Base-by-base conservation (phyloP, 2,113 vertebrate genomes). In the Cheilinus undulatus region DNA sequence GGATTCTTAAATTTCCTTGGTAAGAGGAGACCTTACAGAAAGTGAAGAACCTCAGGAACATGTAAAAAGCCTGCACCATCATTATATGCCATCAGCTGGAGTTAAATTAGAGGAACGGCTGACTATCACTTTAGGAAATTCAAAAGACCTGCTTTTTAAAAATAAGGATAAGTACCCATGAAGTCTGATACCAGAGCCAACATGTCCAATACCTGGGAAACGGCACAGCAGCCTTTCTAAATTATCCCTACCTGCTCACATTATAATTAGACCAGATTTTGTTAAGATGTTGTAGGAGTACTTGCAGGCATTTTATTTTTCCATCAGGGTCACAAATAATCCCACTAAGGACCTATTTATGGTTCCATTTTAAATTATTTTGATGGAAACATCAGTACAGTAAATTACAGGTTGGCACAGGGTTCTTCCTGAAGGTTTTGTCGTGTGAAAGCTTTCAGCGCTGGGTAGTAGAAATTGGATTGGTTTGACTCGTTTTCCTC, bases 361-460 rank as follows among this genome's bases (percentile, higher is more conserved):
- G 27, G 15, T n/a, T 5, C 34, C 5, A 32, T 70, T 60, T 66
- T 52, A 38, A 5, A 30, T 42, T 2, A 43, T 66, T 42, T 51
- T n/a, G 68, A 30, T 56, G 19, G 24, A 9, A 51, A 9, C 53
- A 15, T 51, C 13, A 34, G 61, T n/a, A 9, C 17, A 23, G 46
- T 7, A 66, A 82, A 72, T 64, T 53, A 50, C 20, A 50, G 13
- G 38, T 42, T 32, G 3, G 26, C n/a, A 17, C 45, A 46, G 17
- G 9, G 4, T 72, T 38, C 27, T 51, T 1, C 4, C 23, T 52
- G 45, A 70, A 40, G 30, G 30, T 38, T 73, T 81, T 64, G 38
- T 22, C 14, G 20, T 46, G 57, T 52, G 58, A 80, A 64, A 70
- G 69, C 61, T 82, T 77, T 82, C 49, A 54, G 23, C 38, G 14